phyloP scores from a whole-genome alignment of 2,797 vertebrate species.

The Columba guinea region DNA sequence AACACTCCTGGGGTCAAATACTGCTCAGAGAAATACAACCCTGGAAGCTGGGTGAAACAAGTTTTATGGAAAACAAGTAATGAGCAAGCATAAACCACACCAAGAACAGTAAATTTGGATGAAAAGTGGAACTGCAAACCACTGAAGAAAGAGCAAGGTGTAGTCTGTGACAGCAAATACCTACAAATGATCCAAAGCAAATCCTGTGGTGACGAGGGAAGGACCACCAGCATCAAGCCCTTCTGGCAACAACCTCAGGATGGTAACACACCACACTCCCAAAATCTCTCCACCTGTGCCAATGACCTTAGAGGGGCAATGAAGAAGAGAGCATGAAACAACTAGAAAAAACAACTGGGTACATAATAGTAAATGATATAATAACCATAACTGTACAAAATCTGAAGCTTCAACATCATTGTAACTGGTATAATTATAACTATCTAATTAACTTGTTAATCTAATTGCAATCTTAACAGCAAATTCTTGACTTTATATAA shows the following conservation, averaged over 20 bases:
- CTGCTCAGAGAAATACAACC: not conserved
- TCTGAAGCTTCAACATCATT: not conserved
- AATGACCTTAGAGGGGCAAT: not conserved
- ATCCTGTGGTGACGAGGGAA: not conserved
- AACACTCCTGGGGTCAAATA: not conserved
- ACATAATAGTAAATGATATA: not conserved
- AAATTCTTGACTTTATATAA: not conserved
- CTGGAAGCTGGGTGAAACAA: not conserved
- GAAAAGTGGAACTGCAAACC: not conserved
- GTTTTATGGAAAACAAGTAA: not conserved
- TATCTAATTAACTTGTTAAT: not conserved
- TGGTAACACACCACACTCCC: not conserved
- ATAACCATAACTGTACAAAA: not conserved
- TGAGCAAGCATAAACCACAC: not conserved
- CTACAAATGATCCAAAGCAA: not conserved
- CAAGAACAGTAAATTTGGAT: not conserved
- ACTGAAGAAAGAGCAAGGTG: not conserved
- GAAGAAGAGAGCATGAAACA: accelerated
- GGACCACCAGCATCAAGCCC: accelerated
- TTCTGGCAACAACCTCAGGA: not conserved
- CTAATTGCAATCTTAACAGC: not conserved
- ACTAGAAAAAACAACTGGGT: not conserved
- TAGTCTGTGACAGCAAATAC: not conserved
- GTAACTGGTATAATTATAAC: not conserved
- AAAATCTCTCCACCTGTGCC: accelerated